Conservation (phyloP, 2,888 invertebrate genomes). For the Eristalis intricaria region DNA sequence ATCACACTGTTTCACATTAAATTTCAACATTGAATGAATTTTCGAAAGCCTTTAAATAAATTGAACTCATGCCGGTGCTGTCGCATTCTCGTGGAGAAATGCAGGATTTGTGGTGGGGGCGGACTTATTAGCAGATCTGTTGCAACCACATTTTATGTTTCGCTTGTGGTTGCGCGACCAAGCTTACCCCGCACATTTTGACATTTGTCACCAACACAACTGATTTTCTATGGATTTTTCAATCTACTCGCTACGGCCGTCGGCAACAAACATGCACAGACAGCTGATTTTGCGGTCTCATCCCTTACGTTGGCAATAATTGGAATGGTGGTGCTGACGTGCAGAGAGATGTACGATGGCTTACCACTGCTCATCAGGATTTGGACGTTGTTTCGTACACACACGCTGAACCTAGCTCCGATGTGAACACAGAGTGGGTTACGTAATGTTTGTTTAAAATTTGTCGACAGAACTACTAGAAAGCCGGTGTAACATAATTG, state of each 20-base stretch:
- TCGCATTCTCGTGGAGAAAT: background rate
- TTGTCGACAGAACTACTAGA: background rate
- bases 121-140: constrained; percentile 19
- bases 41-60: background rate
- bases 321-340: constrained; percentile 3
- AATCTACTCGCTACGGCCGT: background rate
- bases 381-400: background rate
- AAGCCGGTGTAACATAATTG: too few relatives aligned
- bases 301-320: constrained; percentile 8
- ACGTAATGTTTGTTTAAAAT: background rate
- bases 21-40: background rate
- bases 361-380: background rate
- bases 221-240: background rate
- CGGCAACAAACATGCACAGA: constrained; percentile 38
- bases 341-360: background rate
- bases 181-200: background rate
- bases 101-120: background rate
- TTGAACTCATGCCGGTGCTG: background rate
- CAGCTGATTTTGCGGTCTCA: constrained; percentile 22
- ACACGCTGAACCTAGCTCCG: background rate
- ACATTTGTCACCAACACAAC: constrained; percentile 1
- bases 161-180: background rate
- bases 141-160: constrained; percentile 15
- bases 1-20: background rate
- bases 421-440: background rate